A percentile compares a stretch with the other conserved stretches of the same genome.
These are phyloP conservation scores for Umimayanthus chanpuru DNA, from an alignment of 92 coral and sea anemone species.

Conservation along the genomic window DNA sequence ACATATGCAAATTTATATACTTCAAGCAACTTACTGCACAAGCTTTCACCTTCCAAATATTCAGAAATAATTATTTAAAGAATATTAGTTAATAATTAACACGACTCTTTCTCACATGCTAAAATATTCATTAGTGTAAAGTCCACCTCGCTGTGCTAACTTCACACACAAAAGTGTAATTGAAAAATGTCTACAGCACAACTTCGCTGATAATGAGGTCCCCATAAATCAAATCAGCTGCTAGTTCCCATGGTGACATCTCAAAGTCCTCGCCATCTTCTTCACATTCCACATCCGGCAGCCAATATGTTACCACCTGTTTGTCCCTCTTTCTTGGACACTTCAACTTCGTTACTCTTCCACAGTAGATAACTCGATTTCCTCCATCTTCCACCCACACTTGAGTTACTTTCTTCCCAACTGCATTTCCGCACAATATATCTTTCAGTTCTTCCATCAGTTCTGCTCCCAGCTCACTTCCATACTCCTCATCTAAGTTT, in stretches of 20 bases:
- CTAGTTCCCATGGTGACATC: neutral
- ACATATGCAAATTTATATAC: too few relatives aligned
- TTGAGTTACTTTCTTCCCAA: neutral
- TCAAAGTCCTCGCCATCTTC: neutral
- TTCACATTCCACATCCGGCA: neutral
- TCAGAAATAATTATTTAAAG: too few relatives aligned
- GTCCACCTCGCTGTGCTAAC: too few relatives aligned
- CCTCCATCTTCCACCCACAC: slow-evolving; percentile 1
- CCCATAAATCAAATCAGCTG: neutral
- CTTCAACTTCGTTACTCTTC: neutral
- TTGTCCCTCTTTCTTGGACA: neutral
- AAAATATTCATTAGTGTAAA: too few relatives aligned
- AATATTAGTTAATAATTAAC: too few relatives aligned
- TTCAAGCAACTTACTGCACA: too few relatives aligned
- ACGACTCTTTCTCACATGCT: too few relatives aligned
- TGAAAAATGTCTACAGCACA: neutral
- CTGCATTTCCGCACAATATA: neutral
- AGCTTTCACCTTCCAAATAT: too few relatives aligned
- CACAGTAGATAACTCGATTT: neutral
- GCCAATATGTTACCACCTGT: neutral
- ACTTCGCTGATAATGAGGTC: neutral
- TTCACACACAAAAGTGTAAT: too few relatives aligned
- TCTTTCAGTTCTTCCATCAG: neutral
- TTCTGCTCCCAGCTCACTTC: neutral
- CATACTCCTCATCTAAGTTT: neutral